These are phyloP conservation scores for Chaetophractus vellerosus DNA, from an alignment of 2,797 vertebrate genomes.

Conservation along the genomic window DNA sequence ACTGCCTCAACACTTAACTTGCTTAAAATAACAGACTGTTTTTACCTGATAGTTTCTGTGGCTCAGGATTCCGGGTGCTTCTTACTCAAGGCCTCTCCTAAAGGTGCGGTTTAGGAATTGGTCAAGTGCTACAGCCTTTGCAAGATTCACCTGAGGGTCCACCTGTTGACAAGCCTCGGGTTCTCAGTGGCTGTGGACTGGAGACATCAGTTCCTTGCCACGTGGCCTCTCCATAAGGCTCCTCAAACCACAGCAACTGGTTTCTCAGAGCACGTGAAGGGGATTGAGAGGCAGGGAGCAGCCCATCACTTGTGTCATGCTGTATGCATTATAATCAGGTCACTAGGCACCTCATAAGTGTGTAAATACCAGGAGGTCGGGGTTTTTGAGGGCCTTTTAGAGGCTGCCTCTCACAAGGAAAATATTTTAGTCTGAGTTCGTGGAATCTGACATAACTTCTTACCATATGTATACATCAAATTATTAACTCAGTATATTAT, in stretches of 20 bases:
- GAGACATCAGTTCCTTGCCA: background rate
- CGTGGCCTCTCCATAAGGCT: background rate
- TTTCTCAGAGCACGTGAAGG: background rate
- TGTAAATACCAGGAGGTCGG: background rate
- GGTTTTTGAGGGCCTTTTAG: background rate
- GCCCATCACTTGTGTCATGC: background rate
- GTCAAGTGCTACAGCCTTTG: background rate
- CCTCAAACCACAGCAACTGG: background rate
- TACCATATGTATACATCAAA: background rate
- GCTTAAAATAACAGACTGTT: background rate
- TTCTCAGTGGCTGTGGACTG: background rate
- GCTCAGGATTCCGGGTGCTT: background rate
- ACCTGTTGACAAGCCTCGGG: background rate
- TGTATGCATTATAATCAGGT: background rate
- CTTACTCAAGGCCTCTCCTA: background rate
- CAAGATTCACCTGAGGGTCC: background rate
- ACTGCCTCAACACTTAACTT: background rate
- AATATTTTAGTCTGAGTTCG: background rate
- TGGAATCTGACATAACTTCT: background rate
- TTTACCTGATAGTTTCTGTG: background rate
- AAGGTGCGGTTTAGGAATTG: background rate
- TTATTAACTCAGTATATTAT: background rate
- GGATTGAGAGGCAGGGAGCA: background rate
- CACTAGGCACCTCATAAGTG: background rate
- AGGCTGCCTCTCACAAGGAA: background rate